Evolutionary conservation across 2,113 vertebrate genomes (phyloP).

Genomic region (Petroica traversi): DNA sequence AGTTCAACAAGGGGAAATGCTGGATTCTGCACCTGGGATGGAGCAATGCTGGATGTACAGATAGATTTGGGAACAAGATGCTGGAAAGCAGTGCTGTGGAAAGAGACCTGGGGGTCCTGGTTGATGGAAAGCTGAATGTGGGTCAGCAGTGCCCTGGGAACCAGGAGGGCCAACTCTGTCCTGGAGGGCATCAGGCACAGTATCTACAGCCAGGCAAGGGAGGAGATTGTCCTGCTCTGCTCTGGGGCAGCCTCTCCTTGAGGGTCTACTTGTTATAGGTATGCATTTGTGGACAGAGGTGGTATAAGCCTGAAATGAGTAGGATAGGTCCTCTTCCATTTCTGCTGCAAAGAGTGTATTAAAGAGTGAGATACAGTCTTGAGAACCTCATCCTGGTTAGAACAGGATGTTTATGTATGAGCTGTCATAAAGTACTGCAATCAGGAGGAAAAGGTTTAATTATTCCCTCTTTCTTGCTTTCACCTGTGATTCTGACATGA

Average conservation of each 20-base stretch:
- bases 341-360: background rate
- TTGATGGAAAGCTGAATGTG: background rate
- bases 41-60: background rate
- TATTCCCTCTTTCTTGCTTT: background rate
- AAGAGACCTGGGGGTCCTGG: background rate
- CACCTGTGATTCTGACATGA: background rate
- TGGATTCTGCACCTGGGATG: background rate
- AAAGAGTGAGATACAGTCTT: background rate
- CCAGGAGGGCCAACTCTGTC: fast-evolving
- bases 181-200: background rate
- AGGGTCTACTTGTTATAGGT: too few relatives aligned
- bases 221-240: background rate
- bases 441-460: background rate
- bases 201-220: fast-evolving
- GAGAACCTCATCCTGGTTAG: background rate
- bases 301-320: background rate
- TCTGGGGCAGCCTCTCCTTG: background rate
- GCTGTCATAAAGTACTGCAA: background rate
- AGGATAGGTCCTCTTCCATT: background rate
- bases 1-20: background rate
- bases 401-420: background rate
- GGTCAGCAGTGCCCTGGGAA: background rate
- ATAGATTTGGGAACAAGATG: background rate
- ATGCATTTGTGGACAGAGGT: background rate
- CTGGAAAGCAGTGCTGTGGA: fast-evolving